These are phyloP conservation scores for Amphipoea lucens DNA, from an alignment of 2,888 invertebrate genomes.

Conservation along the genomic window DNA sequence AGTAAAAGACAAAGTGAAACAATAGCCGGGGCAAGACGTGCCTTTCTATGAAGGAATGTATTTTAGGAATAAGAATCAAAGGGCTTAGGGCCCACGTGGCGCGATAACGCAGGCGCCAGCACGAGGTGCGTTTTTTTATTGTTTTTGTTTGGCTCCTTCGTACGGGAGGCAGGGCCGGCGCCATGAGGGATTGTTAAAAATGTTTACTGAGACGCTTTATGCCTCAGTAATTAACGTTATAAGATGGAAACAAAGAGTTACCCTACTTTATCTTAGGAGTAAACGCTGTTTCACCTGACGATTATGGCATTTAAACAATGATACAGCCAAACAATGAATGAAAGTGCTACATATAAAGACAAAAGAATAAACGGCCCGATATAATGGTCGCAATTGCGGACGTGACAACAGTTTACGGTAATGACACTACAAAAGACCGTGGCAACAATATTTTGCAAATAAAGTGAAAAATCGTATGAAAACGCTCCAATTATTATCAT, in stretches of 20 bases:
- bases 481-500: constrained; percentile 29
- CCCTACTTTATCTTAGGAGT: constrained; percentile 63
- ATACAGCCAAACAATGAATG: constrained; percentile 48
- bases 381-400: constrained; percentile 26
- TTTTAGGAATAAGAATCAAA: constrained; percentile 80
- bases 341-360: constrained; percentile 50
- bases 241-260: constrained; percentile 64
- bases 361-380: constrained; percentile 28
- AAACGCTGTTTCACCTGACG: constrained; percentile 53
- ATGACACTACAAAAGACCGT: constrained; percentile 16
- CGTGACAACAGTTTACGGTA: constrained; percentile 27
- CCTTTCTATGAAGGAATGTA: constrained; percentile 75
- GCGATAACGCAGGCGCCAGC: constrained; percentile 86
- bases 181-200: constrained; percentile 77
- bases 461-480: constrained; percentile 25
- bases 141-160: constrained; percentile 62
- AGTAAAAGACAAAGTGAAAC: constrained; percentile 42
- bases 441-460: constrained; percentile 40
- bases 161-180: constrained; percentile 72
- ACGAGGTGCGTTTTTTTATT: constrained; percentile 66
- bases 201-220: constrained; percentile 76
- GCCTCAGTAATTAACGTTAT: constrained; percentile 74
- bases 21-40: constrained; percentile 59
- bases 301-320: constrained; percentile 57
- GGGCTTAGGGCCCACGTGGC: constrained; percentile 81